Conservation (phyloP, 2,888 invertebrate genomes). For the Sphaeridia pumilis region DNA sequence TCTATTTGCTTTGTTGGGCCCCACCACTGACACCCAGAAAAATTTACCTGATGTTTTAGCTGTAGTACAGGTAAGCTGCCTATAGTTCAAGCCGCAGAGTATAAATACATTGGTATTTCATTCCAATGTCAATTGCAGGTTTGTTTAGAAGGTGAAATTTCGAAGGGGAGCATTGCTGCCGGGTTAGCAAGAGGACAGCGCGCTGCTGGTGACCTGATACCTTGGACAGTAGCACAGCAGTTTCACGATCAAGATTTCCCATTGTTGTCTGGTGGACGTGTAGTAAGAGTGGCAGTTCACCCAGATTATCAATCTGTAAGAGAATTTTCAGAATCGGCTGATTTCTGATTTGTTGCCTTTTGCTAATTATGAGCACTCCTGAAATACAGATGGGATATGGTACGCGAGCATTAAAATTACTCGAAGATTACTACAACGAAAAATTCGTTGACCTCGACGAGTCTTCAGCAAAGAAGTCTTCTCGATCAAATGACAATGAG, state of each 20-base stretch:
- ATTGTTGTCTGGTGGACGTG: conserved; percentile 70
- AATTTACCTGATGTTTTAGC: conserved; percentile 83
- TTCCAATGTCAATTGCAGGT: conserved; percentile 40
- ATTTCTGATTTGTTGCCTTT: neutral
- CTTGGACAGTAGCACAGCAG: conserved; percentile 96
- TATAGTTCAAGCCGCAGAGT: too few relatives aligned
- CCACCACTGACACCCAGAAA: conserved; percentile 57
- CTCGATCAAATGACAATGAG: conserved; percentile 16
- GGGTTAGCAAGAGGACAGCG: conserved; percentile 74
- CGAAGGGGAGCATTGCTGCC: conserved; percentile 56
- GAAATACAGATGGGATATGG: conserved; percentile 87
- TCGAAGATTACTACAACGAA: conserved; percentile 79
- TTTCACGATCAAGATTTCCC: conserved; percentile 91
- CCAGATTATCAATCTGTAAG: conserved; percentile 83
- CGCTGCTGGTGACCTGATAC: conserved; percentile 92
- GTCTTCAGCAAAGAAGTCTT: conserved; percentile 36
- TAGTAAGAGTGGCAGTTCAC: conserved; percentile 95
- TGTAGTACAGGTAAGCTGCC: conserved; percentile 58
- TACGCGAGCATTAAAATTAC: conserved; percentile 64
- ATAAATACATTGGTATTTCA: conserved; percentile 1
- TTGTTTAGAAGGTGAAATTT: conserved; percentile 53
- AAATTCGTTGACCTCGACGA: conserved; percentile 62
- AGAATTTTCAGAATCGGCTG: conserved; percentile 20
- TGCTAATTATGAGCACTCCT: conserved; percentile 20
- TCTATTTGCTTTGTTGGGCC: conserved; percentile 84